These are phyloP conservation scores for Phorcus lineatus DNA, from an alignment of 2,888 invertebrate genomes.

Conservation along the genomic window DNA sequence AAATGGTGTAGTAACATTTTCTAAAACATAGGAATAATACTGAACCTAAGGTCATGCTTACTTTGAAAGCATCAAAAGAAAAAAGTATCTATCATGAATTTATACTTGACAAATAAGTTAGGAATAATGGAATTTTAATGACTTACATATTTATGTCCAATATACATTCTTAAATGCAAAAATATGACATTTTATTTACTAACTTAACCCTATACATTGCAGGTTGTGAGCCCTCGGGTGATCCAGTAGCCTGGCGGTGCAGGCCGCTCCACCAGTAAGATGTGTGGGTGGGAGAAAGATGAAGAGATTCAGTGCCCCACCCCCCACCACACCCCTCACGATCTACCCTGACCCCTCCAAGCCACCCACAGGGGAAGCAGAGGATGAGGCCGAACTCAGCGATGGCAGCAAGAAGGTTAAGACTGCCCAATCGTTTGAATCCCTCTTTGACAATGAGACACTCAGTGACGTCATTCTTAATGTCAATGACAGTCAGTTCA, in stretches of 20 bases:
- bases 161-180: no score
- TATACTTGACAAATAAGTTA: no score
- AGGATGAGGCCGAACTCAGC: constrained; percentile 41
- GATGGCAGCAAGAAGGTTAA: constrained; percentile 62
- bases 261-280: constrained; percentile 25
- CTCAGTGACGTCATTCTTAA: constrained; percentile 65
- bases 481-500: constrained; percentile 62
- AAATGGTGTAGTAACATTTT: no score
- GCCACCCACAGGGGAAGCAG: constrained; percentile 56
- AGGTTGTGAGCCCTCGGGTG: not conserved
- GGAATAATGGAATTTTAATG: no score
- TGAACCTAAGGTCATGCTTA: no score
- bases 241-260: not conserved
- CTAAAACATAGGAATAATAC: no score
- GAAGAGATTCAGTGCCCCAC: constrained; percentile 66
- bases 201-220: not conserved
- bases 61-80: no score
- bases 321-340: constrained; percentile 30
- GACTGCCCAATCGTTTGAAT: constrained; percentile 66
- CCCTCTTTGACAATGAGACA: constrained; percentile 64
- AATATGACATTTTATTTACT: no score
- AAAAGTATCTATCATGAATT: no score
- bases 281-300: constrained; percentile 36
- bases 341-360: constrained; percentile 62
- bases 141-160: no score